Conservation (phyloP, 2,797 vertebrate species). For the Tokudaia tokunoshimensis region DNA sequence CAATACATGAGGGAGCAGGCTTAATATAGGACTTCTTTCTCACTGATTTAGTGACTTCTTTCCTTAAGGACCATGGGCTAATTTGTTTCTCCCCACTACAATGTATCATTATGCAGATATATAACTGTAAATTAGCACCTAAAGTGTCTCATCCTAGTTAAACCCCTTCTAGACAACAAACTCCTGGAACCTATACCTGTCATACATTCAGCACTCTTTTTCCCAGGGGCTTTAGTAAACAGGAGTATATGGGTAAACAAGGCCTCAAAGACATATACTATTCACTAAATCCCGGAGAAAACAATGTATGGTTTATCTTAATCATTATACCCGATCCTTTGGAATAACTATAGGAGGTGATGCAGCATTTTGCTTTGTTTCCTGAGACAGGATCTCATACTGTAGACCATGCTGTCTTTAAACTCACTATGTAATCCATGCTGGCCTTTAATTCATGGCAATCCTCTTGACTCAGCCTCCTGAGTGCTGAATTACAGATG, state of each 20-base stretch:
- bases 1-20: background rate
- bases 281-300: constrained; percentile 56
- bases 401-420: background rate
- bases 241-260: constrained; percentile 7
- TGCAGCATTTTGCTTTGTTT: background rate
- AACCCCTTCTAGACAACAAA: constrained; percentile 5
- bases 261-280: constrained; percentile 1
- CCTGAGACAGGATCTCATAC: background rate
- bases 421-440: background rate
- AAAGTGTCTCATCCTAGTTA: constrained; percentile 16
- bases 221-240: background rate
- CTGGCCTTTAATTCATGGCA: background rate
- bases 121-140: background rate
- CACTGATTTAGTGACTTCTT: constrained; percentile 12
- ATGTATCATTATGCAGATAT: constrained; percentile 5
- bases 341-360: background rate
- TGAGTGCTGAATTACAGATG: background rate
- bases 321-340: constrained; percentile 23
- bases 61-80: constrained; percentile 36
- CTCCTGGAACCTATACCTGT: background rate
- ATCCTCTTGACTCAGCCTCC: background rate
- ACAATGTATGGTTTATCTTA: constrained; percentile 7
- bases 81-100: background rate
- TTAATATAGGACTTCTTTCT: constrained; percentile 31
- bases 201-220: constrained; percentile 36